Evolutionary conservation across 2,113 vertebrate species (phyloP), one percentile per base, ranked within the genome.

Genomic region (Spea bombifrons): DNA sequence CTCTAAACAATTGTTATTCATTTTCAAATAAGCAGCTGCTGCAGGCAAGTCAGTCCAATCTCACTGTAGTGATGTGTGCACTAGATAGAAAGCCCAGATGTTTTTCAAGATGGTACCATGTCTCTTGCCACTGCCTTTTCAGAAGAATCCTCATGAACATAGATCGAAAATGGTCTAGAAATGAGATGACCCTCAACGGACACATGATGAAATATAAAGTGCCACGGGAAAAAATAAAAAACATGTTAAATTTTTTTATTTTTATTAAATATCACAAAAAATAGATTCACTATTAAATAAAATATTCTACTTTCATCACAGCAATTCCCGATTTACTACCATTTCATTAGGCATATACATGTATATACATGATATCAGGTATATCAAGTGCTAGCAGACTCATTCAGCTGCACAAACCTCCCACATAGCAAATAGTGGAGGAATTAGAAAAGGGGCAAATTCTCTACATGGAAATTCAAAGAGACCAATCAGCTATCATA

Each of bases 21-120:
- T 73, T 80, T 80, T 80, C 71, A 80, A 66, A 80, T 57, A 80
- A 80, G 71, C 77, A 80, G 70, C 77, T 80, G 77, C 77, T 80
- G 52, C 44, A 49, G 70, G 77, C 70, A 80, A 57, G 66, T 57
- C 70, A 80, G 70, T 55, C 70, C 70, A 73, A 57, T 15, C 70
- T 73, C 50, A 80, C 77, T 66, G 43, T 73, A 55, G 77, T 66
- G 70, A 80, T 80, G 63, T 73, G 77, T 80, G 77, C 71, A 80
- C 67, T 73, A 80, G 49, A 80, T 67, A 44, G 63, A 73, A 73
- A 73, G 52, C 43, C 70, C 77, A 80, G 77, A 80, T 80, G 77
- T 80, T 80, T 44, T n/a, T 73, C 77, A 80, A 80, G 70, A 80
- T 80, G 77, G 71, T 67, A 45, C 71, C 63, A 73, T 13, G 15